Evolutionary conservation across 1,140 invertebrate species (phyloP).

Genomic region (Eriosoma lanigerum): DNA sequence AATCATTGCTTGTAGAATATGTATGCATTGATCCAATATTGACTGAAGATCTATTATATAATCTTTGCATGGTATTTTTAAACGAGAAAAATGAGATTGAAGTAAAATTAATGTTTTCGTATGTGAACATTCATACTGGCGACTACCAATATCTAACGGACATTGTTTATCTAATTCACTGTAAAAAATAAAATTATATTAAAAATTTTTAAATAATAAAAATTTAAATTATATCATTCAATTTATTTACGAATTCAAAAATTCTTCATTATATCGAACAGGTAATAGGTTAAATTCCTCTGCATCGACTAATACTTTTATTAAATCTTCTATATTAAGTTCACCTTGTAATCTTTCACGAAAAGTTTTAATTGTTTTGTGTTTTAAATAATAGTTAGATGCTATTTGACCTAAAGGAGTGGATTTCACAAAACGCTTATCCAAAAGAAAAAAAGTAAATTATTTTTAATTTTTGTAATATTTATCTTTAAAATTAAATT

Average conservation of each 20-base stretch:
- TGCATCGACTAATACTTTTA: conserved; percentile 79
- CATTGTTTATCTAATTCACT: conserved; percentile 81
- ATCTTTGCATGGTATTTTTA: conserved; percentile 84
- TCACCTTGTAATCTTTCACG: conserved; percentile 67
- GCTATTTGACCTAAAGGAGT: conserved; percentile 90
- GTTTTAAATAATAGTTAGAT: conserved; percentile 96
- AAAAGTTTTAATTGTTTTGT: conserved; percentile 88
- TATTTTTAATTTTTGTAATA: not conserved
- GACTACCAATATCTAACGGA: conserved; percentile 71
- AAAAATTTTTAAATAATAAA: not conserved
- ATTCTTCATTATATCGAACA: conserved; percentile 97
- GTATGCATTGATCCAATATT: conserved; percentile 91
- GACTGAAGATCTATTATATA: conserved; percentile 96
- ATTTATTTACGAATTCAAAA: conserved; percentile 78
- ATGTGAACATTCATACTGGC: conserved; percentile 83
- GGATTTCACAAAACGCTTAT: conserved; percentile 70
- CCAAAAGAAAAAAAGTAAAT: no score
- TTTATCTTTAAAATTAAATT: not conserved
- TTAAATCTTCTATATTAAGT: conserved; percentile 71
- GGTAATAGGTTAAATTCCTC: conserved; percentile 93
- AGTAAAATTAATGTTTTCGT: conserved; percentile 92
- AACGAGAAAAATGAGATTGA: conserved; percentile 87
- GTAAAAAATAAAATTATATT: no score
- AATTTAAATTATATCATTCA: not conserved
- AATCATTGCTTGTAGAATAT: conserved; percentile 96